Base-by-base conservation (phyloP, 1,140 invertebrate species). In the Thrips palmi region DNA sequence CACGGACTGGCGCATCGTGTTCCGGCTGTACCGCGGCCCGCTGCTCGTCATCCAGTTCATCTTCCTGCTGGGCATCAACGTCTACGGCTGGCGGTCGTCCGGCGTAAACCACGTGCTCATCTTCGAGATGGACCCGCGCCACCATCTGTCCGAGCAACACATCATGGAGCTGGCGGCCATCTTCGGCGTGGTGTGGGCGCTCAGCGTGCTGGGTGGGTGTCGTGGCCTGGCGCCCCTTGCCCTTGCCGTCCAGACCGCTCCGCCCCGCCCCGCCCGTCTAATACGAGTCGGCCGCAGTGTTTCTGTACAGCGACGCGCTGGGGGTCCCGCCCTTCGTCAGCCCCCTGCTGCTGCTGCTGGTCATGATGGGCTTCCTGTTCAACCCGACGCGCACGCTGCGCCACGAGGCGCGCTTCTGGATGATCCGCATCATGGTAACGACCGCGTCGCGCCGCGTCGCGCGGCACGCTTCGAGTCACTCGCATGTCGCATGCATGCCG, bases 81-180 rank as follows among this genome's bases (percentile, higher is more conserved):
- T 75, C 5, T 86, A 87, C 51, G 83, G 81, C 32, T 93, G 85
- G 85, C 63, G 83, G 36, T 77, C 75, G 29, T 83, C 82, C 1
- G 86, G 87, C 12, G 83, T 88, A 10, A 88, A 93, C 57, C 87
- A 93, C 56, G 86, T 93, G 1, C 67, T 92, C 0, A 93, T 92
- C 43, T 92, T 93, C 51, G 88, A 92, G 57, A 60, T 93, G 20
- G 83, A 92, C 62, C 87, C 87, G 1, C 60, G 87, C 33, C 82
- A 87, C 57, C 86, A 92, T 62, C 56, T 75, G 1, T 72, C 82
- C 2, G 83, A 88, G 52, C 70, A 77, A 47, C 77, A 89, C 49
- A 60, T 92, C 1, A 78, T 92, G 63, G 85, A 92, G 65, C 61
- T 91, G 43, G 79, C 85, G 0, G 70, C 78, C 1, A 75, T 87